phyloP scores from a whole-genome alignment of 1,140 invertebrate genomes.

The Polyergus mexicanus region DNA sequence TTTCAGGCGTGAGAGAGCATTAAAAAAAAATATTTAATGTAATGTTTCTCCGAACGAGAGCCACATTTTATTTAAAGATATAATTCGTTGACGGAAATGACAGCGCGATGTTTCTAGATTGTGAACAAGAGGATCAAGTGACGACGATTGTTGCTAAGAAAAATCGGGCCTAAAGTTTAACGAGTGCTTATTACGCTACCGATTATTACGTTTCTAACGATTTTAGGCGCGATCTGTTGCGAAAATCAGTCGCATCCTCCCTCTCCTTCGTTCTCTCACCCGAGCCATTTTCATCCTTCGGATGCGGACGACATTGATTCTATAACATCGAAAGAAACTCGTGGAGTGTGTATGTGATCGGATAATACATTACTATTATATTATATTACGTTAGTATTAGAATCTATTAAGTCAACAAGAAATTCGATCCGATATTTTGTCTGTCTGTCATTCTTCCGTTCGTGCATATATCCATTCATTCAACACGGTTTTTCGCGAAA shows the following conservation, averaged over 20 bases:
- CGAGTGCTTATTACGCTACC: background rate
- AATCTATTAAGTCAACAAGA: conserved; percentile 82
- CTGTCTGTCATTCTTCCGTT: conserved; percentile 46
- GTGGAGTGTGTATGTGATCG: conserved; percentile 23
- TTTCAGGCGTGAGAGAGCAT: conserved; percentile 7
- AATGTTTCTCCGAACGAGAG: background rate
- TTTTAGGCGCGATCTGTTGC: conserved; percentile 49
- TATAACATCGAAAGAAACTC: conserved; percentile 53
- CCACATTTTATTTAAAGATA: background rate
- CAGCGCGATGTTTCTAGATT: background rate
- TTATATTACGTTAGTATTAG: conserved; percentile 53
- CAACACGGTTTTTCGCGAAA: conserved; percentile 28
- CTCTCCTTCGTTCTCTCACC: conserved; percentile 1
- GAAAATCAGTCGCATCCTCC: conserved; percentile 41
- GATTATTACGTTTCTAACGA: conserved; percentile 12
- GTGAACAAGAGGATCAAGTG: background rate
- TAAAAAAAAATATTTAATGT: background rate
- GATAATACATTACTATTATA: conserved; percentile 45
- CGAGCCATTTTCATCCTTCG: background rate
- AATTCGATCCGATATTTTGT: conserved; percentile 77
- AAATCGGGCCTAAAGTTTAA: conserved; percentile 25
- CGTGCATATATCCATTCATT: conserved; percentile 6
- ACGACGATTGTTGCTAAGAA: background rate
- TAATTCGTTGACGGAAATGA: background rate
- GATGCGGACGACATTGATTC: conserved; percentile 40